These are phyloP conservation scores for Xenopus laevis DNA, from an alignment of 2,113 vertebrate genomes.

Conservation along the genomic window DNA sequence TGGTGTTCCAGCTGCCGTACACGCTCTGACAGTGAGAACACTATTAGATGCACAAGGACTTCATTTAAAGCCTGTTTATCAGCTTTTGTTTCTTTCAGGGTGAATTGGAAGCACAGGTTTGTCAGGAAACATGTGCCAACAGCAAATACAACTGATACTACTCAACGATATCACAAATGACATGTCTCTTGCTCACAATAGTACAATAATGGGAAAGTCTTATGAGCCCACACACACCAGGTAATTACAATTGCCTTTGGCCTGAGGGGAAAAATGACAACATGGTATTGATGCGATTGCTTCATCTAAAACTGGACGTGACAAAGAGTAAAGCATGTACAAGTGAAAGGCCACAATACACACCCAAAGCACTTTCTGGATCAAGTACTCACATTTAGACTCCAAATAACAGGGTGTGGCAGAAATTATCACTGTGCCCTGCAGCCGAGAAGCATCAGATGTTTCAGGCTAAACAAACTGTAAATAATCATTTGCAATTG, in stretches of 20 bases:
- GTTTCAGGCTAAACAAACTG: too few relatives aligned
- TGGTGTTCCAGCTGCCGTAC: too few relatives aligned
- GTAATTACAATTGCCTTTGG: neutral
- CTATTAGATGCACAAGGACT: too few relatives aligned
- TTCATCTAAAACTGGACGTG: neutral
- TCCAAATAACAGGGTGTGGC: slow-evolving; percentile 13
- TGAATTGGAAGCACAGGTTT: neutral
- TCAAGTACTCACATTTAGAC: neutral
- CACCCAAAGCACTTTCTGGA: slow-evolving; percentile 11
- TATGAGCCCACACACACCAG: neutral
- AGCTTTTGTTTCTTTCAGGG: neutral
- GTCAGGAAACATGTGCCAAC: neutral
- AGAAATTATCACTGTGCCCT: too few relatives aligned
- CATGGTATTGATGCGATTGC: neutral
- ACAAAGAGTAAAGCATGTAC: neutral
- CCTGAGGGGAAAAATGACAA: neutral
- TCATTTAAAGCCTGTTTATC: neutral
- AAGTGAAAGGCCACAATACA: neutral
- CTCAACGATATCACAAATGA: neutral
- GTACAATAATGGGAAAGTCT: too few relatives aligned
- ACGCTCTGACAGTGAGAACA: too few relatives aligned
- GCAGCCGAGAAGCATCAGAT: too few relatives aligned
- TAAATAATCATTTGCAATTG: too few relatives aligned
- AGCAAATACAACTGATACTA: neutral
- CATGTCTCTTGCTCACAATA: neutral